Base-by-base conservation (phyloP, 2,888 invertebrate genomes). In the Timandra comae region DNA sequence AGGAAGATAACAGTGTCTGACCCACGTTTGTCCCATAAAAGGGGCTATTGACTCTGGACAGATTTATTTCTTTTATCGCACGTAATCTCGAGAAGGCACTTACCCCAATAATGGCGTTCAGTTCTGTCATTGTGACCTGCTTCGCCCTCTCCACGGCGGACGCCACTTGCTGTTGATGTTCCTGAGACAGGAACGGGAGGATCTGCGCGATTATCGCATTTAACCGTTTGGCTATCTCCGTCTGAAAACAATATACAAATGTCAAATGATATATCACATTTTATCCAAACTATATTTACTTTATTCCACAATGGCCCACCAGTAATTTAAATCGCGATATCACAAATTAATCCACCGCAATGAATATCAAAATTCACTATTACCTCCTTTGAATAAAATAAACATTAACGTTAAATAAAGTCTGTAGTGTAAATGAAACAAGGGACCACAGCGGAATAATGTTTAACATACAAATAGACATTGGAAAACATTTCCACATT, bases 191-290 rank as follows among this genome's bases (percentile, higher is more conserved):
- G 81, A 95, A 96, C 58, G 96, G 97, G 76, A 97, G 90, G 66
- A 97, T 93, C 88, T 97, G 96, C 58, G 93, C 95, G 75, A 96
- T 95, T 70, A 97, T 96, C 56, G 95, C 95, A 77, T 94, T 96
- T 78, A 97, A 87, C 76, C 97, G 89, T 88, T 97, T 98, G 55
- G 95, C 95, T 74, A 97, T 96, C 88, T 98, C 97, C 86, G 96
- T 95, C 95, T 97, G 91, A 35, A 91, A 90, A 9, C 30, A 36
- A 39, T 49, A 38, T 44, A 40, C 23, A 38, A 35, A 45, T 22
- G 30, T 27, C 30, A 16, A 33, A 36, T 26, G 30, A 35, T 12
- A 25, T 24, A 30, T 25, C 34, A 34, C n/a, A 26, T 39, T 38
- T 45, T 36, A 52, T 40, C 35, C 39, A 44, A 31, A 41, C 44